phyloP scores from a whole-genome alignment of 35 echinoderm and acorn worm genomes.

The Anneissia japonica region DNA sequence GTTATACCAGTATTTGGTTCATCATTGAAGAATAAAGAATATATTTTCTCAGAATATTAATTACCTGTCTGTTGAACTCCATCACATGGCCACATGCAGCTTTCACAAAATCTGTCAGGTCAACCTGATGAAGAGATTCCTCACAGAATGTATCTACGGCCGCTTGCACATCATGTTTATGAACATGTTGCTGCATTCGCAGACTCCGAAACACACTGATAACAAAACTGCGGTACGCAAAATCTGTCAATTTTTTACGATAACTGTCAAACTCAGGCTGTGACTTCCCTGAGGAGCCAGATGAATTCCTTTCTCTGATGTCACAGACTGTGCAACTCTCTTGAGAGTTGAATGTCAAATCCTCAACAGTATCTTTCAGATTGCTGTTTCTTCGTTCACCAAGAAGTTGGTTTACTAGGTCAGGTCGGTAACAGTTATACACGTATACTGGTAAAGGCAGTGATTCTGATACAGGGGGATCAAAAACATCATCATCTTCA shows the following conservation, averaged over 20 bases:
- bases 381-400: conserved; percentile 11
- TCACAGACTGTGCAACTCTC: conserved; percentile 10
- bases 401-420: conserved; percentile 49
- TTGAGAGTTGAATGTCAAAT: conserved; percentile 54
- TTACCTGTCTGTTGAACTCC: conserved; percentile 55
- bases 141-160: conserved; percentile 79
- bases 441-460: conserved; percentile 64
- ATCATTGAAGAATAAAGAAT: too few species aligned
- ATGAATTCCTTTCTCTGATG: background rate
- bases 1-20: too few species aligned
- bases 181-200: conserved; percentile 54
- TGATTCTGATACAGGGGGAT: background rate
- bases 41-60: too few species aligned
- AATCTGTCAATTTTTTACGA: background rate
- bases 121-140: conserved; percentile 78
- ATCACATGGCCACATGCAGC: conserved; percentile 84
- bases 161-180: conserved; percentile 52
- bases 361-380: conserved; percentile 49
- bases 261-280: background rate
- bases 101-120: conserved; percentile 79
- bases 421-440: conserved; percentile 74
- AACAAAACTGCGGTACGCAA: conserved; percentile 70
- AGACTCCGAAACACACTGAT: conserved; percentile 79
- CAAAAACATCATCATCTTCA: background rate
- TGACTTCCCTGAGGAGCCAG: background rate